Evolutionary conservation across 2,797 vertebrate species (phyloP), one percentile per base, ranked within the genome.

Genomic region (Linurgus olivaceus): DNA sequence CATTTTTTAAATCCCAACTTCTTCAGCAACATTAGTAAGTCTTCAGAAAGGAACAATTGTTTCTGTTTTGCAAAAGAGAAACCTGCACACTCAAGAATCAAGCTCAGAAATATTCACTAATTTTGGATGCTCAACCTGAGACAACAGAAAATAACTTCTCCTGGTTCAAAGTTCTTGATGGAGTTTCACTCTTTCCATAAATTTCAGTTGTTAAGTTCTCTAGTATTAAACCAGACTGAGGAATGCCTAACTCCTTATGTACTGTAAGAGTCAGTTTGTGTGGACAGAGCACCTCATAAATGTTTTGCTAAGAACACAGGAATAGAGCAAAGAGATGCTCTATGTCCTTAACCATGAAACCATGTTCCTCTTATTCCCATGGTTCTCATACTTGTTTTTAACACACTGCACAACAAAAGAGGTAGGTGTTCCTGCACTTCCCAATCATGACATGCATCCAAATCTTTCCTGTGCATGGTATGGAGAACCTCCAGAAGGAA

Each of bases 181-280:
- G 13, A 14, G 6, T 54, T 68, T 86, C n/a, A 58, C 8, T 57
- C 51, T 63, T 76, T 13, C 20, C 23, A 57, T 7, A 62, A 37
- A 71, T 77, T 67, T 47, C 31, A 63, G 11, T 29, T 79, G 45
- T 81, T 87, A 54, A 62, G 51, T 14, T 80, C 19, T 26, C 44
- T 45, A 21, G 31, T n/a, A 57, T 38, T 29, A 73, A 91, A 38
- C 5, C 44, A 57, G n/a, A 45, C 0, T 21, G 37, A 88, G 10
- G 62, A 74, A 86, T 3, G 16, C 0, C 0, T 57, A 90, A 52
- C 10, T 83, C 48, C 23, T 83, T 28, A 25, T 0, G 7, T 20
- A 28, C 31, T 23, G 19, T 9, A 80, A 72, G 26, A 88, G 88
- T 44, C 26, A 35, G 6, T 61, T 90, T 42, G 18, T 38, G 73